Evolutionary conservation across 2,888 invertebrate species (phyloP).

Genomic region (Folsomia candida): DNA sequence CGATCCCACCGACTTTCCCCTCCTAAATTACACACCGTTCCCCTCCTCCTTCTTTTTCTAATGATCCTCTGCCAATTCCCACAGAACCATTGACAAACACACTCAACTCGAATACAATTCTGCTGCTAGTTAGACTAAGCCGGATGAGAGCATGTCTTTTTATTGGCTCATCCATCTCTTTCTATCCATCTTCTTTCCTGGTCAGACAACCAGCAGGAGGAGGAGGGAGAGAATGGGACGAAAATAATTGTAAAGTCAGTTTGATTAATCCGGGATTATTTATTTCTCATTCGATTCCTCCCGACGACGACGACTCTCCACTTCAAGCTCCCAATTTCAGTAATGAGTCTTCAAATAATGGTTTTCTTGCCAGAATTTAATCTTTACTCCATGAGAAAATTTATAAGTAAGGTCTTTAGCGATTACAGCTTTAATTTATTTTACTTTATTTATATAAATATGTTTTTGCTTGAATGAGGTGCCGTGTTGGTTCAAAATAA

Average conservation of each 20-base stretch:
- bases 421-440: no score
- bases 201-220: background rate
- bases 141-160: constrained; percentile 11
- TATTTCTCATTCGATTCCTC: constrained; percentile 15
- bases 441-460: no score
- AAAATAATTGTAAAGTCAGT: constrained; percentile 20
- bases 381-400: no score
- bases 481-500: no score
- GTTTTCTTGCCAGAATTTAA: no score
- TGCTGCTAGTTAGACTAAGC: background rate
- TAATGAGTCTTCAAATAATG: background rate
- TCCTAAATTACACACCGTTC: background rate
- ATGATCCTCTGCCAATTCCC: background rate
- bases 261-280: constrained; percentile 21
- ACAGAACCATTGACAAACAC: background rate
- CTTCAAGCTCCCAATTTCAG: background rate
- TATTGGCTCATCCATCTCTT: constrained; percentile 18
- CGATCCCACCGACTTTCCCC: background rate
- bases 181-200: constrained; percentile 12
- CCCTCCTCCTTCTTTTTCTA: background rate
- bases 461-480: no score
- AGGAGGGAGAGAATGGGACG: background rate
- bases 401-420: no score
- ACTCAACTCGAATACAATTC: background rate
- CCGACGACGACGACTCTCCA: background rate